Base-by-base conservation (phyloP, 2,797 vertebrate species). In the Microctenopoma steveboyesi region DNA sequence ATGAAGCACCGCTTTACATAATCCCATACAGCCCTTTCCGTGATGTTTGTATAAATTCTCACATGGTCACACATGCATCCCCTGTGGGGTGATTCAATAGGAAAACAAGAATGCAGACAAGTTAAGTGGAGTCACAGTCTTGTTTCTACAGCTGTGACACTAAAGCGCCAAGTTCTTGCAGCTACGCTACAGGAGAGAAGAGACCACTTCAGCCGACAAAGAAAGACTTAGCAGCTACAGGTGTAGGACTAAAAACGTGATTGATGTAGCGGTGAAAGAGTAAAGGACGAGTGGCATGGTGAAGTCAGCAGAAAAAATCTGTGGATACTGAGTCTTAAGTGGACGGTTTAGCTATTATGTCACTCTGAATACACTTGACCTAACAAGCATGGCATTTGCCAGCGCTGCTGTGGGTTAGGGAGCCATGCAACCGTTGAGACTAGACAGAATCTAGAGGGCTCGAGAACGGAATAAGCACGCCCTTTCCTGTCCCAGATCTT, bases 131-230 rank as follows among this genome's bases (percentile, higher is more conserved):
- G 89, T 83, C 90, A 76, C 63, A 76, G 72, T 76, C 55, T 65
- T 90, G 91, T 92, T 92, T 89, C 89, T 85, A 88, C 91, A 94
- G 91, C 91, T 93, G 92, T 71, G 85, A 58, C 67, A 66, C 77
- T 59, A 50, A 71, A 87, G 28, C 40, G 74, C 71, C 55, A 58
- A 5, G 76, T 81, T 75, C 79, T 86, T 64, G 72, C 57, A 79
- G 74, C 68, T 74, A 5, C 27, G 51, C 49, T 40, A 50, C 52
- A 64, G 39, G 35, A 73, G 56, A 15, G 9, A 54, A 8, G 66
- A 47, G 49, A 82, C 56, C 55, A 58, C 64, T 84, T 82, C 51
- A 70, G 43, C 62, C 63, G 53, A 58, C 45, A 60, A 0, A 5
- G 25, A 45, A 30, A 51, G 43, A 68, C 56, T 22, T 30, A 25